Percentiles rank a stretch among this genome's conserved stretches.
Conservation (phyloP, 2,888 invertebrate species). For the Drosophila paramelanica region DNA sequence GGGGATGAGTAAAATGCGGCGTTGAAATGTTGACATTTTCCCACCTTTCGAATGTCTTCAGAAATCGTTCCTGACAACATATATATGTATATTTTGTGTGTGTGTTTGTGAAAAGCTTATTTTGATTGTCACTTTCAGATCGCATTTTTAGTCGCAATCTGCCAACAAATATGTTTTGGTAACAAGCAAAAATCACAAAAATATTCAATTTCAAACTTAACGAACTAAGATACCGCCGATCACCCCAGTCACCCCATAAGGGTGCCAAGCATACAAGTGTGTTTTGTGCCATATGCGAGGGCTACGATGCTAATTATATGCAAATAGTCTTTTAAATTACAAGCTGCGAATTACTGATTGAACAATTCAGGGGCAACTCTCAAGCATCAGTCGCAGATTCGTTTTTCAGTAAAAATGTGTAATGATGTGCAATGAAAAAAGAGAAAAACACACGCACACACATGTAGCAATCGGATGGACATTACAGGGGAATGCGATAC, state of each 20-base stretch:
- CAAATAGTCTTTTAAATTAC: conserved; percentile 82
- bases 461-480: conserved; percentile 7
- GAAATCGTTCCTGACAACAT: conserved; percentile 43
- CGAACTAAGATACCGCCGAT: not conserved
- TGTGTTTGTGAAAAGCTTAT: conserved; percentile 28
- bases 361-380: conserved; percentile 23
- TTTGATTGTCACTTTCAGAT: conserved; percentile 30
- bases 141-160: no score
- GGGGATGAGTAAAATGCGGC: not conserved
- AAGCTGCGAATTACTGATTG: conserved; percentile 55
- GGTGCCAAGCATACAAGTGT: not conserved
- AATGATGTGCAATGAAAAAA: conserved; percentile 52
- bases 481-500: conserved; percentile 5
- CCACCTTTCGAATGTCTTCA: conserved; percentile 26
- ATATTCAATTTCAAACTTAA: not conserved
- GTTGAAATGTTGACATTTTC: no score
- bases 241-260: not conserved
- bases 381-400: not conserved
- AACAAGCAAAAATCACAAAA: not conserved
- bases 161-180: no score
- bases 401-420: conserved; percentile 39
- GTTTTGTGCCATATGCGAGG: conserved; percentile 79
- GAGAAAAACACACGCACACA: conserved; percentile 11
- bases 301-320: conserved; percentile 83
- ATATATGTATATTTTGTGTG: not conserved